Evolutionary conservation across 2,888 invertebrate genomes (phyloP), one percentile per base, ranked within the genome.

Genomic region (Andrena dorsata): DNA sequence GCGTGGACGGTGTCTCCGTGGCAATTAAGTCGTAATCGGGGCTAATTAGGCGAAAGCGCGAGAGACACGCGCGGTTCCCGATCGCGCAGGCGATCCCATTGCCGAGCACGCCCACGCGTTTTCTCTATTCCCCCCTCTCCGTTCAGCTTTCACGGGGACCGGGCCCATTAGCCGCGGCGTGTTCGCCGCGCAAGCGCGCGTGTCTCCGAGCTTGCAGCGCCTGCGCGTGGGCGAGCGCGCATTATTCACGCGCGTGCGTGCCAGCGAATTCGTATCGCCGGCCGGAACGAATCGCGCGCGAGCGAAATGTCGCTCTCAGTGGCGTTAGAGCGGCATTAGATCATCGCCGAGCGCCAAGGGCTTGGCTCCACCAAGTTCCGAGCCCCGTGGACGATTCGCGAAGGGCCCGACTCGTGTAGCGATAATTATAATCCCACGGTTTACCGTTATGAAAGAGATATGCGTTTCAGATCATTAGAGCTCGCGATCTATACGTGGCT

Each of bases 161-260:
- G 26, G 65, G 77, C 76, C 87, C 76, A 87, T 87, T 87, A 87
- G 76, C 78, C 84, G 51, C 79, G 80, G 70, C 66, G 66, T 58
- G 61, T 70, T 58, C 76, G 13, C 56, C 23, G 56, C 26, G 56
- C 56, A 26, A 56, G 78, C 75, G 68, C 71, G 68, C 58, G 84
- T 69, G 68, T 80, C 76, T 71, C 74, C 79, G 79, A 70, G 80
- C 61, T 32, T 16, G 68, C 81, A 49, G 60, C 56, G 69, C 47
- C 16, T 35, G 49, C 74, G 87, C 82, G 86, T 88, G 80, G 88
- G 88, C 74, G 88, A 75, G 63, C 73, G 87, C 76, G 80, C 82
- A 86, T 88, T 88, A 88, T 86, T 88, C 87, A 85, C 87, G 85
- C 81, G 85, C 87, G 80, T 88, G 87, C 86, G 80, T 76, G 77